phyloP scores from a whole-genome alignment of 2,888 invertebrate genomes.

The Aphodius sticticus region DNA sequence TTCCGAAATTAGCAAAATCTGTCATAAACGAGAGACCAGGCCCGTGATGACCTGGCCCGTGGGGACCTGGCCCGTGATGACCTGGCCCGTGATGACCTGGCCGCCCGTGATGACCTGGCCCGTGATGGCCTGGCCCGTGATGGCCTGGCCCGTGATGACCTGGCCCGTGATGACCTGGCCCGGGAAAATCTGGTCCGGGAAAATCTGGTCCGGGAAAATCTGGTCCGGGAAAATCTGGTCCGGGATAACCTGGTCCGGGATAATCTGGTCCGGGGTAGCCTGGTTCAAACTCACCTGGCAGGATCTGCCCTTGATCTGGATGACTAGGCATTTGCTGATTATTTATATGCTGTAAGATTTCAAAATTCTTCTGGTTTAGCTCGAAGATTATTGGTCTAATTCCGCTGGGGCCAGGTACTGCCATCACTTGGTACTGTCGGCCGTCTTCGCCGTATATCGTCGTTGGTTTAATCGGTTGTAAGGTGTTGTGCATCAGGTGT shows the following conservation, averaged over 20 bases:
- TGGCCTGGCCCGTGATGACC: not conserved
- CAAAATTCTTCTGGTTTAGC: not conserved
- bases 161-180: not conserved
- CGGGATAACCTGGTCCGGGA: not conserved
- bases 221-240: not conserved
- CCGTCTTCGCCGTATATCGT: not conserved
- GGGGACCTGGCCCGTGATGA: not conserved
- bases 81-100: not conserved
- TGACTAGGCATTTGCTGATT: not conserved
- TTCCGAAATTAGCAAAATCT: not conserved
- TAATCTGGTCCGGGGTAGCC: too few relatives aligned
- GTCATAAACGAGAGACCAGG: not conserved
- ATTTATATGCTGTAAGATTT: not conserved
- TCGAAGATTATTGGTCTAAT: constrained; percentile 8
- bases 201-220: not conserved
- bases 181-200: not conserved
- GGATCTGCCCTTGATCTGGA: not conserved
- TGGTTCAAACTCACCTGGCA: too few relatives aligned
- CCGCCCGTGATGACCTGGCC: not conserved
- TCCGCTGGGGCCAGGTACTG: not conserved
- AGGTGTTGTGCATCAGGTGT: constrained; percentile 4
- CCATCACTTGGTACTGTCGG: not conserved
- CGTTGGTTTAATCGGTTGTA: not conserved
- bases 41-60: not conserved
- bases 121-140: not conserved